Evolutionary conservation across 2,797 vertebrate species (phyloP), one percentile per base, ranked within the genome.

Genomic region (Buphagus erythrorhynchus): DNA sequence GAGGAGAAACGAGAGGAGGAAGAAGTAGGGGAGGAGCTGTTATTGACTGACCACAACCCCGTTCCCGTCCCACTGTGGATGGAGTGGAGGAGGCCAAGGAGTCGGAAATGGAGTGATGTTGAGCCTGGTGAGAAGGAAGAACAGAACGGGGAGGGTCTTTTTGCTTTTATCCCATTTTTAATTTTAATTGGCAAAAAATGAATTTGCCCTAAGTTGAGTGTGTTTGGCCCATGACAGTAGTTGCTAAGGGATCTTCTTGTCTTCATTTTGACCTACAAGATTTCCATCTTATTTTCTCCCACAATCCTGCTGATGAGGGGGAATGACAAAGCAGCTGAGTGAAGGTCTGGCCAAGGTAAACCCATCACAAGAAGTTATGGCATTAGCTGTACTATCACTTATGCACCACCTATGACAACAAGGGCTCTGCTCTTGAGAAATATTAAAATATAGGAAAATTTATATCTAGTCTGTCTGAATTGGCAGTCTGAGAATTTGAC

Each of bases 11-110:
- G 29, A 26, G 55, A 51, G 29, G 65, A 74, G n/a, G 79, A 67
- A n/a, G 45, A 62, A 62, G 5, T 4, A 11, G 22, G 42, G 38
- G 59, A 52, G 20, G 35, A 74, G 36, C 28, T 73, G 10, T 51
- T 35, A 18, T 0, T 6, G 11, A 9, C 43, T 45, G 51, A 69
- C 8, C 13, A 17, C 46, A 84, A 14, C 0, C 5, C 15, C 0
- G 18, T 71, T 83, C 35, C 26, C 12, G 43, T 62, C 35, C 52
- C 36, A 14, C 43, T 9, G 0, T 40, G 31, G n/a, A n/a, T n/a
- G n/a, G n/a, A n/a, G 10, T 22, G 16, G 10, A 22, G 19, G 19
- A 80, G 24, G 35, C 28, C 18, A 26, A 59, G 67, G n/a, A 38
- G n/a, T 16, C 1, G 3, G 15, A 40, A 73, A 45, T 46, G 26